These are phyloP conservation scores for Yponomeuta plumbellus DNA, from an alignment of 2,888 invertebrate species.

Conservation along the genomic window DNA sequence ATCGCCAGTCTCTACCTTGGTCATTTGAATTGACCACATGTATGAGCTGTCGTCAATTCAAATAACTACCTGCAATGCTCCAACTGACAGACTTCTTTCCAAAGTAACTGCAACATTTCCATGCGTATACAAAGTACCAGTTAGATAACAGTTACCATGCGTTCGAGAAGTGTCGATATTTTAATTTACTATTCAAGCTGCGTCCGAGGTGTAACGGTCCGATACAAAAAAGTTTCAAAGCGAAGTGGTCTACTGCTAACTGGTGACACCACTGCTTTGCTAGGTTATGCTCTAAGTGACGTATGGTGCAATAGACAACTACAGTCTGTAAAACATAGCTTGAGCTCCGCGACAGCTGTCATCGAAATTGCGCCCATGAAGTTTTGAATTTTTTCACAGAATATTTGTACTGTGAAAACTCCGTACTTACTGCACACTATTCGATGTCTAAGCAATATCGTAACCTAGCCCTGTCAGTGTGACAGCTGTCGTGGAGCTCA, in stretches of 20 bases:
- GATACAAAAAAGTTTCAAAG: slow-evolving; percentile 10
- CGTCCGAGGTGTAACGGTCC: slow-evolving; percentile 7
- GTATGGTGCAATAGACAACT: background rate
- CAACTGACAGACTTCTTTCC: too few species aligned
- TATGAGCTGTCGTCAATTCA: too few species aligned
- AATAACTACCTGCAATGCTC: too few species aligned
- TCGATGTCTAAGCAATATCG: too few species aligned
- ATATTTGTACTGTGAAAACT: too few species aligned
- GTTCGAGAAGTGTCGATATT: slow-evolving; percentile 6
- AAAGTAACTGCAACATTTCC: background rate
- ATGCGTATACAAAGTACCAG: background rate
- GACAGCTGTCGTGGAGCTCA: too few species aligned
- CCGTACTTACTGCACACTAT: too few species aligned
- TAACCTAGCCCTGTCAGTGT: too few species aligned
- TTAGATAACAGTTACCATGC: slow-evolving; percentile 1
- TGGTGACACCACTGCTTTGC: slow-evolving; percentile 7
- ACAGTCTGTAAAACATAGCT: too few species aligned
- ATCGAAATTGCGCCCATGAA: too few species aligned
- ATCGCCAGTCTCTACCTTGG: background rate
- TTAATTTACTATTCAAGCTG: slow-evolving; percentile 6
- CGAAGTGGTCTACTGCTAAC: background rate
- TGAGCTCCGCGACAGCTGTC: too few species aligned
- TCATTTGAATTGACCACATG: background rate
- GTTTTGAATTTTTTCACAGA: too few species aligned
- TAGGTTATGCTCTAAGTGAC: background rate